A percentile compares a stretch with the other conserved stretches of the same genome.
phyloP scores from a whole-genome alignment of 2,113 vertebrate species.

The Neolamprologus ventralis region DNA sequence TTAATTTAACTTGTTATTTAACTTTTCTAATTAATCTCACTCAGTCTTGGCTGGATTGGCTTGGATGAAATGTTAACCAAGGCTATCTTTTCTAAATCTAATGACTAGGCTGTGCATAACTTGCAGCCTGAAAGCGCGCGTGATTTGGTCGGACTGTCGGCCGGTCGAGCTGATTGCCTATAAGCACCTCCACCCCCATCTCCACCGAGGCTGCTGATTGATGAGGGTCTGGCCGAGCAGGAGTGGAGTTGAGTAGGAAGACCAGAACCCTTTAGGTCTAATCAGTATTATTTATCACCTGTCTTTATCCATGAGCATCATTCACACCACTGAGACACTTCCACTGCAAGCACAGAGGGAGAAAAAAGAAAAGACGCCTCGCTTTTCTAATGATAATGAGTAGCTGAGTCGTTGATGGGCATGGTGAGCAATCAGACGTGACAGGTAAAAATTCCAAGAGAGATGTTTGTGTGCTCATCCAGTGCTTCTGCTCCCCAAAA shows the following conservation, averaged over 20 bases:
- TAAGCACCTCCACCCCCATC: neutral
- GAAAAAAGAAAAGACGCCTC: accelerated
- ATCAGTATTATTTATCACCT: conserved; percentile 29
- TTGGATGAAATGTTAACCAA: neutral
- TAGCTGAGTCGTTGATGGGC: neutral
- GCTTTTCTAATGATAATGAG: conserved; percentile 3
- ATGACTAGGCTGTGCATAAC: neutral
- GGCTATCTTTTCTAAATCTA: neutral
- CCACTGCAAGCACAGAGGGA: neutral
- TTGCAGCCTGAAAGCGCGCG: neutral
- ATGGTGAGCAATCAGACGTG: neutral
- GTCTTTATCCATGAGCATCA: conserved; percentile 19
- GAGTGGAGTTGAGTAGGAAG: conserved; percentile 10
- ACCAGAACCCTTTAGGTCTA: neutral
- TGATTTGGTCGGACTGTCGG: neutral
- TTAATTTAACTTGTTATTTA: neutral
- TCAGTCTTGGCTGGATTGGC: neutral
- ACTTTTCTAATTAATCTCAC: neutral
- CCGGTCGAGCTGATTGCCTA: neutral
- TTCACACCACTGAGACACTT: neutral
- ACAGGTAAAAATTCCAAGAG: neutral
- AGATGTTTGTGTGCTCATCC: neutral
- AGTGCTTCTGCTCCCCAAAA: neutral
- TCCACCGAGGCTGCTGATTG: neutral
- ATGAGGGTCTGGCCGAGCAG: neutral